Percentiles rank a stretch among this genome's conserved stretches.
phyloP scores from a whole-genome alignment of 2,113 vertebrate genomes.

The Pitta sordida region DNA sequence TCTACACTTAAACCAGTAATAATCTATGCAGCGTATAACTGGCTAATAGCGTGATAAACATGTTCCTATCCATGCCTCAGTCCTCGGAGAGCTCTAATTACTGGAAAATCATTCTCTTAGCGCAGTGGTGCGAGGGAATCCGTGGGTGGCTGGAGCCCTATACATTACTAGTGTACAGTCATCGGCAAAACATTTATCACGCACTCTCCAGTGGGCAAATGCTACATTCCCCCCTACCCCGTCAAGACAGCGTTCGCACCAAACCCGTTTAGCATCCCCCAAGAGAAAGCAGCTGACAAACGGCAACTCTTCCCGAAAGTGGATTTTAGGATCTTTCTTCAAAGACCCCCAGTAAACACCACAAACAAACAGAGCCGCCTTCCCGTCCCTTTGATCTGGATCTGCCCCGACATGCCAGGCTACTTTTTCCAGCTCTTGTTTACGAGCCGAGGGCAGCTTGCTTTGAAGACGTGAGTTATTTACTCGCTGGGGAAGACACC shows the following conservation, averaged over 20 bases:
- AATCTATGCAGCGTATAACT: constrained; percentile 30
- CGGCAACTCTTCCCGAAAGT: constrained; percentile 34
- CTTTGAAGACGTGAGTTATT: constrained; percentile 27
- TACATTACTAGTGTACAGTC: constrained; percentile 74
- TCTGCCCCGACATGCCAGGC: constrained; percentile 50
- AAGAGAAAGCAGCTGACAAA: constrained; percentile 62
- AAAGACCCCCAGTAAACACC: constrained; percentile 51
- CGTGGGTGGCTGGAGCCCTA: constrained; percentile 74
- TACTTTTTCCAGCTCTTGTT: constrained; percentile 50
- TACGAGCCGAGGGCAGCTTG: constrained; percentile 22
- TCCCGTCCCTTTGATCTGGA: constrained; percentile 43
- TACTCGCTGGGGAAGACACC: not conserved
- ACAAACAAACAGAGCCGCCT: constrained; percentile 38
- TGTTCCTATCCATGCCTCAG: constrained; percentile 56
- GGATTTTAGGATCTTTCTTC: constrained; percentile 31
- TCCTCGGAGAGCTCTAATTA: constrained; percentile 72
- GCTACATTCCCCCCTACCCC: constrained; percentile 86
- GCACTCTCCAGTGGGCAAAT: constrained; percentile 82
- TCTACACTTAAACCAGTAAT: not conserved
- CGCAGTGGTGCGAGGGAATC: constrained; percentile 66
- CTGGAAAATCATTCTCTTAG: constrained; percentile 67
- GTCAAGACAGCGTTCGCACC: constrained; percentile 79
- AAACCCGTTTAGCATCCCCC: constrained; percentile 40
- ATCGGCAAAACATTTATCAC: constrained; percentile 88
- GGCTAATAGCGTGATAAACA: constrained; percentile 65